Evolutionary conservation across 2,113 vertebrate species (phyloP).

Genomic region (Piaya cayana): DNA sequence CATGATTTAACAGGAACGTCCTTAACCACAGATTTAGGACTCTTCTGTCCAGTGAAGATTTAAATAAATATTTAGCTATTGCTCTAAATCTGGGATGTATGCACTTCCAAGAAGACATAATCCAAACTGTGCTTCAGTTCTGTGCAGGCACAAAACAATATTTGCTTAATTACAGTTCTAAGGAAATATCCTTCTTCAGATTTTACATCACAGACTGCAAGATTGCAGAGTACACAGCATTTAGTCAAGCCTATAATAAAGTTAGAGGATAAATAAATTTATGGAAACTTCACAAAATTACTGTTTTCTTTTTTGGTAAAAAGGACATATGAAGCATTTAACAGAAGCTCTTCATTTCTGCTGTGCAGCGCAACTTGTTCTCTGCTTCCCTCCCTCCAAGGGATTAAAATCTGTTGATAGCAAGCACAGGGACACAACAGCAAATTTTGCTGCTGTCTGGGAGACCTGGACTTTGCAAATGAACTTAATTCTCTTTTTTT

Average conservation of each 20-base stretch:
- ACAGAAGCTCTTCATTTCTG: slow-evolving; percentile 9
- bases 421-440: neutral
- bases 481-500: neutral
- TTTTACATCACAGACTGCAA: slow-evolving; percentile 21
- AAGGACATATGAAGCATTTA: neutral
- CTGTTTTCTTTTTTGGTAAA: neutral
- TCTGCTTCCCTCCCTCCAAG: neutral
- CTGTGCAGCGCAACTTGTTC: neutral
- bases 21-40: neutral
- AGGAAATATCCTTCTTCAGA: neutral
- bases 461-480: neutral
- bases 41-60: neutral
- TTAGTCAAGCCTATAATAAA: neutral
- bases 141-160: neutral
- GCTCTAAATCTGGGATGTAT: neutral
- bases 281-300: slow-evolving; percentile 19
- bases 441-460: neutral
- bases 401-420: neutral
- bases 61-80: slow-evolving; percentile 7
- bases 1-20: neutral
- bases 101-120: neutral
- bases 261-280: slow-evolving; percentile 22
- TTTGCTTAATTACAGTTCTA: neutral
- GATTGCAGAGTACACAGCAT: neutral
- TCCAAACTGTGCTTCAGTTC: neutral